A percentile compares a stretch with the other conserved stretches of the same genome.
Evolutionary conservation across 2,797 vertebrate genomes (phyloP).

Genomic region (Vireo griseus): DNA sequence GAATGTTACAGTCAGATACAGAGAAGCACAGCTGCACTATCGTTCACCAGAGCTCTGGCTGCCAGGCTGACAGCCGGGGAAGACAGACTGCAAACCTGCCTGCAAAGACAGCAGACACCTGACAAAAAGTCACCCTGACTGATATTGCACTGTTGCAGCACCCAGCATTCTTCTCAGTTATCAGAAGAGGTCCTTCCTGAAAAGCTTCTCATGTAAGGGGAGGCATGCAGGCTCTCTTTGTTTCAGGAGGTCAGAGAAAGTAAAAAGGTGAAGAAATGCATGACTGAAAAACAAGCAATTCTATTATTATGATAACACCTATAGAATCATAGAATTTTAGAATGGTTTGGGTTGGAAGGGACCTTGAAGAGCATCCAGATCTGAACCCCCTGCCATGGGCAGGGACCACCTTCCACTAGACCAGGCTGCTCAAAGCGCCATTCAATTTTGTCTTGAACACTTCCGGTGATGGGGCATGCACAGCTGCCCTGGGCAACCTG

Average conservation of each 20-base stretch:
- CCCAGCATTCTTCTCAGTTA: neutral
- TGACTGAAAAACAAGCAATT: neutral
- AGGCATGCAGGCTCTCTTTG: neutral
- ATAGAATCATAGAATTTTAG: neutral
- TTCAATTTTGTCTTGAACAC: neutral
- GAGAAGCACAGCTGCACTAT: neutral
- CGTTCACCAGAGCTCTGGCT: neutral
- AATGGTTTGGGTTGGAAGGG: neutral
- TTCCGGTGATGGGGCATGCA: neutral
- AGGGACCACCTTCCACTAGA: neutral
- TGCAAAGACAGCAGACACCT: neutral
- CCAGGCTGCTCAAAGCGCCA: neutral
- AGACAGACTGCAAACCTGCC: neutral
- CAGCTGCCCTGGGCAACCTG: neutral
- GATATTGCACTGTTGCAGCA: neutral
- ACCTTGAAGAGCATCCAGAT: neutral
- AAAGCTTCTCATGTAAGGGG: neutral
- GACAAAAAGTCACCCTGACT: neutral
- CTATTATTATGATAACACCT: neutral
- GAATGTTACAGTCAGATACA: neutral
- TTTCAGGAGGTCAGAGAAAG: neutral
- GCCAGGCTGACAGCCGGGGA: neutral
- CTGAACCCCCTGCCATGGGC: accelerated
- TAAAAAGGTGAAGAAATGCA: neutral
- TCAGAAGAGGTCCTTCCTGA: neutral